Evolutionary conservation across 2,888 invertebrate genomes (phyloP), one percentile per base, ranked within the genome.

Genomic region (Erebia ligea): DNA sequence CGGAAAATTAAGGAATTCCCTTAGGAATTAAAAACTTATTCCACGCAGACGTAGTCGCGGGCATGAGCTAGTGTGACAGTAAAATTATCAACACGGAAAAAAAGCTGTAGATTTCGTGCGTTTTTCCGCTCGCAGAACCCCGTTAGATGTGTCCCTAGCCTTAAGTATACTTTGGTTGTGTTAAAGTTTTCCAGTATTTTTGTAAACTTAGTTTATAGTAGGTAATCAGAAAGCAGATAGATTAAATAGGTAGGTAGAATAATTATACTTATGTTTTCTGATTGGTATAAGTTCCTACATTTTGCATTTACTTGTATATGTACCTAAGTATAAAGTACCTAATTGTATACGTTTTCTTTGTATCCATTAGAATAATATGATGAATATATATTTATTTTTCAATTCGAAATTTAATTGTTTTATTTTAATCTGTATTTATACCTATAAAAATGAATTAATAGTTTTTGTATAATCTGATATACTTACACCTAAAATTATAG

Each of bases 121-220:
- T n/a, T n/a, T n/a, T n/a, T n/a, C n/a, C n/a, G n/a, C n/a, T n/a
- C n/a, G n/a, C n/a, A n/a, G n/a, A n/a, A n/a, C n/a, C n/a, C n/a
- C n/a, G n/a, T n/a, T n/a, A n/a, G n/a, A n/a, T n/a, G n/a, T n/a
- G n/a, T n/a, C n/a, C n/a, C n/a, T n/a, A n/a, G n/a, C n/a, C n/a
- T n/a, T n/a, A n/a, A n/a, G 6, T 34, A 9, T 10, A 40, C 58
- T n/a, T 59, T 40, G 59, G 59, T 59, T 59, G 59, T 59, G 40
- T 17, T 17, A 40, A 40, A 59, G 59, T 59, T 34, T 59, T 40
- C 40, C 17, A n/a, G 3, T 59, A 40, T 17, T 11, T 11, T 58
- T 34, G 34, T 58, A 58, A 21, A n/a, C 21, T 58, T 34, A 56
- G 21, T 21, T 19, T 4, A 25, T 34, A n/a, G 3, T 58, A 15